Percentiles rank a stretch among this genome's conserved stretches.
These are phyloP conservation scores for Caenorhabditis imperialis DNA, from an alignment of 2,888 invertebrate species.

Conservation along the genomic window DNA sequence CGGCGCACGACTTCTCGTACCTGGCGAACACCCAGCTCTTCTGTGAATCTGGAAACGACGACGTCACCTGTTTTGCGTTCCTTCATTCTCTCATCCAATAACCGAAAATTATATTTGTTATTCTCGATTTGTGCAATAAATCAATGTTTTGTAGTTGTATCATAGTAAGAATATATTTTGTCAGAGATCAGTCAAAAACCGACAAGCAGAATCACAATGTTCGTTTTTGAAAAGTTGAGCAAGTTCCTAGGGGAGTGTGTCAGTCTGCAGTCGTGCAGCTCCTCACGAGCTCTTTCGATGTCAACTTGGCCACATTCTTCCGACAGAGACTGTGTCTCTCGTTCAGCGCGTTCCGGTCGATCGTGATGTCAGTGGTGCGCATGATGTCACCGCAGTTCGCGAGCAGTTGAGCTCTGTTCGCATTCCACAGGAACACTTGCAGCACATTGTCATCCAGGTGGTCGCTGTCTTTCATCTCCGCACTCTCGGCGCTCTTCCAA, in stretches of 20 bases:
- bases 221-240: conserved; percentile 14
- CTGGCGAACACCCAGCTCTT: conserved; percentile 70
- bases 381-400: conserved; percentile 63
- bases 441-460: conserved; percentile 72
- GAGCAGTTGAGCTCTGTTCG: conserved; percentile 57
- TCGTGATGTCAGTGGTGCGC: conserved; percentile 66
- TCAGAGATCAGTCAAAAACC: conserved; percentile 14
- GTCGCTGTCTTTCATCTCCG: conserved; percentile 72
- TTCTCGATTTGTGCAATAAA: conserved; percentile 34
- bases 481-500: conserved; percentile 72
- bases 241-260: conserved; percentile 21
- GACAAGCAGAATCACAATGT: conserved; percentile 12
- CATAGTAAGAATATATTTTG: conserved; percentile 9
- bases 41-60: conserved; percentile 70
- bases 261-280: conserved; percentile 72
- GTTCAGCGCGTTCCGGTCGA: conserved; percentile 64
- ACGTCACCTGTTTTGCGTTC: conserved; percentile 72
- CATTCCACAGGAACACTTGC: conserved; percentile 67
- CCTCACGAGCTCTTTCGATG: conserved; percentile 65
- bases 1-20: conserved; percentile 69
- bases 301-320: conserved; percentile 57
- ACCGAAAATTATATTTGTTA: conserved; percentile 12
- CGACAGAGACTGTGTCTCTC: conserved; percentile 65
- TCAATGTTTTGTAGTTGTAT: conserved; percentile 1
- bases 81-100: conserved; percentile 68